Percentiles rank a stretch among this genome's conserved stretches.
These are phyloP conservation scores for Ctenopoma kingsleyae DNA, from an alignment of 2,797 vertebrate species.

Conservation along the genomic window DNA sequence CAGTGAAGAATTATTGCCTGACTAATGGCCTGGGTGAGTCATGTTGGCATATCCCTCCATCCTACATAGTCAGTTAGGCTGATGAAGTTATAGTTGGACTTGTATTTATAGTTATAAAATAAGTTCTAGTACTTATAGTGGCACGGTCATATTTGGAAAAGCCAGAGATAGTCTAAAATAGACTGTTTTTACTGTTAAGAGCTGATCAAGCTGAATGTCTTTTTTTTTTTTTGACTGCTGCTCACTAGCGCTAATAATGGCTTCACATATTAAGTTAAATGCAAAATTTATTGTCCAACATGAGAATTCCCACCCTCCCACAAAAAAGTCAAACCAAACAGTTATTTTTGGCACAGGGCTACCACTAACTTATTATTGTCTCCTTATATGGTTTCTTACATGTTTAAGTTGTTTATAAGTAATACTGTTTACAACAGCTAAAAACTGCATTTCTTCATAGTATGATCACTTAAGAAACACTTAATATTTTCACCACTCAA, in stretches of 20 bases:
- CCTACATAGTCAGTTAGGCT: constrained; percentile 13
- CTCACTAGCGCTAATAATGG: neutral
- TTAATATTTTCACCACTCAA: neutral
- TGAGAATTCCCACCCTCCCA: neutral
- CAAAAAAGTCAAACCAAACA: neutral
- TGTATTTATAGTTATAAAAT: constrained; percentile 31
- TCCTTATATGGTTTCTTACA: neutral
- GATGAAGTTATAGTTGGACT: constrained; percentile 27
- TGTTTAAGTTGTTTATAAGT: neutral
- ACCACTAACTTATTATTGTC: neutral
- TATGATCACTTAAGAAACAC: neutral
- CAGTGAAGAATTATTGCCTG: constrained; percentile 26
- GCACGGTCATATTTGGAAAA: constrained; percentile 20
- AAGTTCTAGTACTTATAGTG: neutral
- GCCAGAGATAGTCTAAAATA: constrained; percentile 7
- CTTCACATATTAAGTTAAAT: neutral
- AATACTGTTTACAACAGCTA: neutral
- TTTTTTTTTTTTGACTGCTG: neutral
- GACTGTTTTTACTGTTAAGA: constrained; percentile 10
- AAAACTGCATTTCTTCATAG: no score
- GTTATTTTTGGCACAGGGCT: neutral
- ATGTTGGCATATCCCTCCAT: constrained; percentile 12
- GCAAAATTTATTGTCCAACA: no score
- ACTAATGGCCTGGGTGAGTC: constrained; percentile 18
- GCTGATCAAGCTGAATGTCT: neutral